These are phyloP conservation scores for Nymphalis urticae DNA, from an alignment of 2,888 invertebrate species.

Conservation along the genomic window DNA sequence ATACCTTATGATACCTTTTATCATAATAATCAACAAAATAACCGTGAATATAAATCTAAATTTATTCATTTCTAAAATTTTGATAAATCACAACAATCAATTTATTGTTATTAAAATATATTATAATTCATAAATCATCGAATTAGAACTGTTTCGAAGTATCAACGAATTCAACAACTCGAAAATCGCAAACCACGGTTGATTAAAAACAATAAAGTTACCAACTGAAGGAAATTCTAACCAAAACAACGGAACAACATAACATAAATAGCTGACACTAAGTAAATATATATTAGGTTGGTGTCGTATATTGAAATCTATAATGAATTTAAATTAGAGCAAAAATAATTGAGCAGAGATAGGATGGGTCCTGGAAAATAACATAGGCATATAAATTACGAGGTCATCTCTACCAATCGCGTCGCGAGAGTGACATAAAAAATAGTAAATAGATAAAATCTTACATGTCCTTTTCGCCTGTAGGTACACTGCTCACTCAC, in stretches of 20 bases:
- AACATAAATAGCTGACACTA: slow-evolving; percentile 27
- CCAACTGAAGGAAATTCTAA: slow-evolving; percentile 13
- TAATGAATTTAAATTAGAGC: background rate
- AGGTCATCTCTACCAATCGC: no score
- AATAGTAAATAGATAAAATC: no score
- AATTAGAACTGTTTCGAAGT: slow-evolving; percentile 11
- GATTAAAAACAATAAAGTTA: slow-evolving; percentile 24
- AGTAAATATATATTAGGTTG: slow-evolving; percentile 14
- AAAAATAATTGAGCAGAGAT: background rate
- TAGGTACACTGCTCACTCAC: no score
- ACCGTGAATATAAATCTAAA: no score
- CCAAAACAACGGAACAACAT: slow-evolving; percentile 22
- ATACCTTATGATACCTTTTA: no score
- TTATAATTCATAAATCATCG: slow-evolving; percentile 21
- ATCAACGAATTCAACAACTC: slow-evolving; percentile 14
- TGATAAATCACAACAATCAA: background rate
- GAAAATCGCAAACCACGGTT: slow-evolving; percentile 7
- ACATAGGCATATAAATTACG: no score
- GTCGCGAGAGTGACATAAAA: no score
- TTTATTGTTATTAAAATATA: slow-evolving; percentile 14
- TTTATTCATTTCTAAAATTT: no score
- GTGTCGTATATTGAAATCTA: background rate
- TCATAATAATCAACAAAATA: no score
- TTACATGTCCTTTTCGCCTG: no score
- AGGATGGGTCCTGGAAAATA: no score